phyloP scores from a whole-genome alignment of 1,140 invertebrate genomes.

The Leptestheria dahalacensis region DNA sequence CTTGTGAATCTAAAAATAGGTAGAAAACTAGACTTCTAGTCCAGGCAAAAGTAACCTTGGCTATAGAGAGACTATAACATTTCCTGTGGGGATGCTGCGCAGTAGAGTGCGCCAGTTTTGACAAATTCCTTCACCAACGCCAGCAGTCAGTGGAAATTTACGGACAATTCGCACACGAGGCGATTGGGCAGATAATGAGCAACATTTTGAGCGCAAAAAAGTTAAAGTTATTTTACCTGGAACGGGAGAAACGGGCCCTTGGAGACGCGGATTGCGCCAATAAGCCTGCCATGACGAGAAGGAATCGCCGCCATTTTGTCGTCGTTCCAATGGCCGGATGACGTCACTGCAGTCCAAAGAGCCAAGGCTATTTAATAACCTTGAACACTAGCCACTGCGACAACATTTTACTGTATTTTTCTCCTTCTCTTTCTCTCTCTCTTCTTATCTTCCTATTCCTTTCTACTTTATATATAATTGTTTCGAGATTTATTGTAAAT shows the following conservation, averaged over 20 bases:
- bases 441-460: too few species aligned
- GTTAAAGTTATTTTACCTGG: neutral
- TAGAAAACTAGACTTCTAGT: neutral
- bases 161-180: neutral
- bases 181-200: neutral
- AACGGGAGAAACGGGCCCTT: neutral
- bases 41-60: neutral
- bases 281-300: neutral
- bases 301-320: neutral
- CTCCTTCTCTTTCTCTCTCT: too few species aligned
- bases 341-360: neutral
- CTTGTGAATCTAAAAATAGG: neutral
- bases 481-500: too few species aligned
- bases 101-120: neutral
- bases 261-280: neutral
- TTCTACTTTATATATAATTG: too few species aligned
- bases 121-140: neutral
- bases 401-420: neutral
- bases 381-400: neutral
- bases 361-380: neutral
- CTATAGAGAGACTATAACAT: neutral
- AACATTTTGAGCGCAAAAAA: neutral
- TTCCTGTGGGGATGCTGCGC: neutral
- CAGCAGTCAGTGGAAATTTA: neutral
- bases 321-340: neutral